Conservation (phyloP, 2,113 vertebrate species). For the Phasianus colchicus region DNA sequence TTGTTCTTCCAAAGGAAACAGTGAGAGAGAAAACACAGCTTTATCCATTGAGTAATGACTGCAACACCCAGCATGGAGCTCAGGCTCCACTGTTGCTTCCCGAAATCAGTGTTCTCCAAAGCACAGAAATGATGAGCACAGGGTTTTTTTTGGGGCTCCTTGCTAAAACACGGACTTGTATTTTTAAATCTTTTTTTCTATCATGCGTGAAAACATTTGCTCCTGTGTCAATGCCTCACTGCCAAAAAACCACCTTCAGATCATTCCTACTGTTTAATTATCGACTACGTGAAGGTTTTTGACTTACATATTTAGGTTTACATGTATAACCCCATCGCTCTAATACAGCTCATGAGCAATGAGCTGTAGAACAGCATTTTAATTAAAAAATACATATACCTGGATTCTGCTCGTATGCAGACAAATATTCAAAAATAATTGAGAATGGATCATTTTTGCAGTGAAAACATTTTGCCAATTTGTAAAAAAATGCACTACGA, state of each 20-base stretch:
- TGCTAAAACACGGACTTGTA: not conserved
- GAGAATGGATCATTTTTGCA: not conserved
- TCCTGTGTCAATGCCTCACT: not conserved
- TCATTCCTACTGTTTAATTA: not conserved
- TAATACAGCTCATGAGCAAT: not conserved
- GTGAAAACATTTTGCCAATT: not conserved
- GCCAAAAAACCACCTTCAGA: not conserved
- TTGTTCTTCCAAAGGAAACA: constrained; percentile 15
- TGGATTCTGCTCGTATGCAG: not conserved
- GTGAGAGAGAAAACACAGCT: not conserved
- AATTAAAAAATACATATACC: not conserved
- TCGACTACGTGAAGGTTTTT: not conserved
- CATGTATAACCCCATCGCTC: not conserved
- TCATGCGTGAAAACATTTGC: not conserved
- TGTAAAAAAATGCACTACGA: not conserved
- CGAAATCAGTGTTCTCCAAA: not conserved
- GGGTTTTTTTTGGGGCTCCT: constrained; percentile 20
- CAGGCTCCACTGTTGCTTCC: not conserved
- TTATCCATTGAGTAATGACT: not conserved
- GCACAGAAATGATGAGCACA: not conserved
- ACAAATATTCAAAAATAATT: not conserved
- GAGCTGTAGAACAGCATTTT: not conserved
- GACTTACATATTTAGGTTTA: not conserved
- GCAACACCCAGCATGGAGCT: not conserved
- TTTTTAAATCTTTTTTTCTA: not conserved